Percentiles rank a stretch among this genome's conserved stretches.
Evolutionary conservation across 2,797 vertebrate species (phyloP).

Genomic region (Sylvia borin): DNA sequence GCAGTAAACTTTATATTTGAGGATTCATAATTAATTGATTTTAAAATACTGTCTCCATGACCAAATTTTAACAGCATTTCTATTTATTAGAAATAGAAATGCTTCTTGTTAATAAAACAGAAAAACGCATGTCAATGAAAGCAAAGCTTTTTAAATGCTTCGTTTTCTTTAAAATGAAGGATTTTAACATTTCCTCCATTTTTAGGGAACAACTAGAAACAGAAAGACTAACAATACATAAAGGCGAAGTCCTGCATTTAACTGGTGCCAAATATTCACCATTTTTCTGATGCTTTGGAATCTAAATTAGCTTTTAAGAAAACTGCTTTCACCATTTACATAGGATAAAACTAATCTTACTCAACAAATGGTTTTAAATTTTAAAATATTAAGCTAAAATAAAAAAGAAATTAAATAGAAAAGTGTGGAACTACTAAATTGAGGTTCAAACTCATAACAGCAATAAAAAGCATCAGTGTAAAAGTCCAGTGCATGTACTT

Average conservation of each 20-base stretch:
- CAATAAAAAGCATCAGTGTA: not conserved
- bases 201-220: not conserved
- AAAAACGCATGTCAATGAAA: not conserved
- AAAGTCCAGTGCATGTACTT: not conserved
- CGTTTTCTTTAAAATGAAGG: not conserved
- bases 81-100: not conserved
- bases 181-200: not conserved
- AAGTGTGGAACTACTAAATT: not conserved
- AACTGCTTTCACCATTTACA: not conserved
- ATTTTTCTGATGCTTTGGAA: not conserved
- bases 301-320: not conserved
- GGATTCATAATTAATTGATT: not conserved
- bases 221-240: not conserved
- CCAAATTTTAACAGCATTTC: not conserved
- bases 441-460: not conserved
- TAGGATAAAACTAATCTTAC: not conserved
- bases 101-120: not conserved
- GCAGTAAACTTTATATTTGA: not conserved
- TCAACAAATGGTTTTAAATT: not conserved
- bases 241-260: not conserved
- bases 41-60: not conserved
- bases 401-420: not conserved
- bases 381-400: not conserved
- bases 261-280: not conserved
- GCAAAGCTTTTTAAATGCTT: not conserved